These are phyloP conservation scores for Hipposideros armiger DNA, from an alignment of 2,113 vertebrate genomes.

Conservation along the genomic window DNA sequence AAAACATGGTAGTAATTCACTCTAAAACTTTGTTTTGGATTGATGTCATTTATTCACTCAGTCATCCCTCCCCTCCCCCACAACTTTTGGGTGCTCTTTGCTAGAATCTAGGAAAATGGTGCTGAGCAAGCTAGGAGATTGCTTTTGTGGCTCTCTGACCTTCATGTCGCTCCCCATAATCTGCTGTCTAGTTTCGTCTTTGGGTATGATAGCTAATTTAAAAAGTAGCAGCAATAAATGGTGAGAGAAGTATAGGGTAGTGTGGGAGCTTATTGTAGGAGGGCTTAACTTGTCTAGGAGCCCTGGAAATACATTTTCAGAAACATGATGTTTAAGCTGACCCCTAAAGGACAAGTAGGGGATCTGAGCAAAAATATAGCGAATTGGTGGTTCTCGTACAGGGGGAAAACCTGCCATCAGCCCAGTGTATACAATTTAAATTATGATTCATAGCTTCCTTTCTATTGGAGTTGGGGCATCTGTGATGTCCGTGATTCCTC, in stretches of 20 bases:
- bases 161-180: background rate
- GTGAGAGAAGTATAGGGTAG: background rate
- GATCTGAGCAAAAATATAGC: background rate
- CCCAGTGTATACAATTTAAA: background rate
- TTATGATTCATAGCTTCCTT: background rate
- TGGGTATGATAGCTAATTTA: background rate
- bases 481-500: background rate
- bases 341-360: background rate
- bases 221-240: background rate
- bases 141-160: background rate
- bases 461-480: background rate
- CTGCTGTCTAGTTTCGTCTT: background rate
- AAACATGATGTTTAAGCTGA: background rate
- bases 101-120: background rate
- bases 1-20: background rate
- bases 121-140: background rate
- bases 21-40: background rate
- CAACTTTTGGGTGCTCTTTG: background rate
- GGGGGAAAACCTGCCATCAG: background rate
- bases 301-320: background rate
- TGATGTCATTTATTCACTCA: background rate
- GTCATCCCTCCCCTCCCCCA: background rate
- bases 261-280: background rate
- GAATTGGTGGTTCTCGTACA: background rate
- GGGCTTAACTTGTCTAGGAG: background rate